Evolutionary conservation across 1,140 invertebrate species (phyloP), one percentile per base, ranked within the genome.

Genomic region (Orchestia grillus): DNA sequence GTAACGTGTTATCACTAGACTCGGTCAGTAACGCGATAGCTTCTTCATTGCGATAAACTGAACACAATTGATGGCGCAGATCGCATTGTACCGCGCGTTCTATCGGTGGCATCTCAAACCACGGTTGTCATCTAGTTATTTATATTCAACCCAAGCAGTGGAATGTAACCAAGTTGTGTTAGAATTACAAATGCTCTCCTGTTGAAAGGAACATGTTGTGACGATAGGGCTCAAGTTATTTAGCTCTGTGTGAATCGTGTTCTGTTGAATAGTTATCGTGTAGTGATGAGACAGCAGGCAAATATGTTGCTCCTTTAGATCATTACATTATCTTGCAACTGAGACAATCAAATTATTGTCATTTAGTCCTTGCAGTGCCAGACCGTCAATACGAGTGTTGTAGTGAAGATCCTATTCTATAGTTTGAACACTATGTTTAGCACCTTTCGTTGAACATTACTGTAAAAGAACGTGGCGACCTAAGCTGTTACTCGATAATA

Each of bases 1-100:
- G 92, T 41, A 41, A 90, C 88, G 28, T 90, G 41, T 41, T 90
- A 90, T 90, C 88, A 42, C 88, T 41, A 44, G n/a, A 90, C 88
- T 90, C 42, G 88, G 88, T 90, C 88, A 90, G 88, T 42, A 90
- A 90, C 88, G n/a, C 43, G 88, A 90, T 90, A 90, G 88, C 88
- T 90, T 90, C 88, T 90, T 90, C 88, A 42, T 90, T 90, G 88
- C 88, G 88, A 90, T 90, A 90, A 87, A 90, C 88, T 90, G 88
- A 44, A 90, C 43, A 44, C 41, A 42, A 90, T 90, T 90, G 88
- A 44, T 90, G 88, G 41, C 41, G 42, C 43, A 42, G 43, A 44
- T 42, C 88, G 88, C 43, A 90, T 77, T 77, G 88, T 44, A 15
- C 43, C 88, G 4, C 88, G 88, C 11, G 41, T 90, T 41, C 88